phyloP scores from a whole-genome alignment of 2,797 vertebrate genomes.

The Enteromius treurensis region DNA sequence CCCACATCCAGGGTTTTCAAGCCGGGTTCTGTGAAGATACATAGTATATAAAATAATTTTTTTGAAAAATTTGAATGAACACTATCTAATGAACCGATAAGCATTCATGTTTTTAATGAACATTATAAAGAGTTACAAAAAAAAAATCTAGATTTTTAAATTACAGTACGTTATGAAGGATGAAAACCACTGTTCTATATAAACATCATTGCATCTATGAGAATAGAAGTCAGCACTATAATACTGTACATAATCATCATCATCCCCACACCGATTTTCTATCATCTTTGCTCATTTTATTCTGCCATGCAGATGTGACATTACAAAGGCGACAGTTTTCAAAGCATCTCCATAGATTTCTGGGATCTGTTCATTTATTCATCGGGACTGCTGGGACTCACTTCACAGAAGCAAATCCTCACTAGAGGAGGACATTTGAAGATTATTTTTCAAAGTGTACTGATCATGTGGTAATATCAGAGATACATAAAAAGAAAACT shows the following conservation, averaged over 20 bases:
- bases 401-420: conserved; percentile 41
- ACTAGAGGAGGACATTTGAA: conserved; percentile 32
- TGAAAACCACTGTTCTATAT: not conserved
- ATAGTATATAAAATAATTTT: not conserved
- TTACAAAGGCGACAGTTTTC: conserved; percentile 10
- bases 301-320: conserved; percentile 26
- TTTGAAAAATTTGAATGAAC: no score
- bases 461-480: not conserved
- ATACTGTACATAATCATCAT: conserved; percentile 12
- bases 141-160: not conserved
- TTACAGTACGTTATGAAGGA: not conserved
- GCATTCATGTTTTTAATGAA: not conserved
- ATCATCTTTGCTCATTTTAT: conserved; percentile 35
- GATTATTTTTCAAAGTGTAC: conserved; percentile 37
- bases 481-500: not conserved
- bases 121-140: not conserved
- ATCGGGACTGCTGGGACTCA: conserved; percentile 33
- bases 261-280: conserved; percentile 1
- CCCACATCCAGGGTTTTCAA: not conserved
- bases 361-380: conserved; percentile 47
- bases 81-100: not conserved
- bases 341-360: conserved; percentile 28
- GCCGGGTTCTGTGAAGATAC: not conserved
- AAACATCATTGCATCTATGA: not conserved
- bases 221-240: not conserved